Evolutionary conservation across 2,113 vertebrate species (phyloP).

Genomic region (Sciurus niger): DNA sequence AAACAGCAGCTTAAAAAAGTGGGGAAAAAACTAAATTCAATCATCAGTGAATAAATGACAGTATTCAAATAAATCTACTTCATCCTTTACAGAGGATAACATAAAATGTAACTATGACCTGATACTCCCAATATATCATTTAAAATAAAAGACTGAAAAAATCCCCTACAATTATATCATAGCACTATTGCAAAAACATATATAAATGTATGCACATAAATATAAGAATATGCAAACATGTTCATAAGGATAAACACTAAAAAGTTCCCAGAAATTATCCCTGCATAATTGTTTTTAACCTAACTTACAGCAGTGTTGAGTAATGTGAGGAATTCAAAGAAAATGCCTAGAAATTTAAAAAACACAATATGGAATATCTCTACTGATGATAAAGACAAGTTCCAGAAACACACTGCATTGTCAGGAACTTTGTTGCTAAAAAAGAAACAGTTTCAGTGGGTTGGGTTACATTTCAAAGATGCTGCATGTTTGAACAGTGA

Average conservation of each 20-base stretch:
- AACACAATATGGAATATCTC: background rate
- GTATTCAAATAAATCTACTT: background rate
- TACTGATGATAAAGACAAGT: background rate
- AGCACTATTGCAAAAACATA: background rate
- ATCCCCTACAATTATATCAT: background rate
- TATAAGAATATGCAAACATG: background rate
- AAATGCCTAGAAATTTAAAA: constrained; percentile 31
- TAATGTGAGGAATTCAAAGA: constrained; percentile 32
- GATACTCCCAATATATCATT: background rate
- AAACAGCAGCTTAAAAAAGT: background rate
- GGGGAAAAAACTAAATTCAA: constrained; percentile 26
- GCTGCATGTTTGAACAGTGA: background rate
- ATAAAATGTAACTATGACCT: background rate
- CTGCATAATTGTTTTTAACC: background rate
- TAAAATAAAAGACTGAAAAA: background rate
- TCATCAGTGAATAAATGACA: background rate
- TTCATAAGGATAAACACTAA: background rate
- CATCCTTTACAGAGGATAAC: constrained; percentile 18
- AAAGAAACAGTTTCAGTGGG: background rate
- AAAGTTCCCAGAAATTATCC: constrained; percentile 38
- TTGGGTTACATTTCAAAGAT: constrained; percentile 1
- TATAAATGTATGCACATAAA: background rate
- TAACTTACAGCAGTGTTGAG: background rate
- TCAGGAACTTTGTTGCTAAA: constrained; percentile 5
- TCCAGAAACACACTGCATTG: background rate